Base-by-base conservation (phyloP, 2,888 invertebrate species). In the Mesoligia furuncula region DNA sequence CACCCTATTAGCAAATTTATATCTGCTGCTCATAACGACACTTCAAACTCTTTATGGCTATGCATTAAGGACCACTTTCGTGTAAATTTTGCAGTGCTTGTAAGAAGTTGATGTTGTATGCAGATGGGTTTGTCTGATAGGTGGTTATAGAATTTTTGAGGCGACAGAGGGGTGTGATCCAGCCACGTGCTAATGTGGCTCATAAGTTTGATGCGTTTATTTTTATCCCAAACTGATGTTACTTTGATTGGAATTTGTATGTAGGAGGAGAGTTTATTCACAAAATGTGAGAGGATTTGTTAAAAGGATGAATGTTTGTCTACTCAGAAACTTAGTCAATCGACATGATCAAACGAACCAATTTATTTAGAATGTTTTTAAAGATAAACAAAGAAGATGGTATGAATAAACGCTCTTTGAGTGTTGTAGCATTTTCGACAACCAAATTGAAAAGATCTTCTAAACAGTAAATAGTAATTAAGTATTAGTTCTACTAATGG, bases 121-220 rank as follows among this genome's bases (percentile, higher is more conserved):
- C 91, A 93, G 94, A 95, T 94, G 93, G 92, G 93, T 89, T 91
- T 88, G 89, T 86, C 92, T 90, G 95, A 95, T 95, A 95, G 92
- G 94, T 95, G 93, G 93, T 95, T 94, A 95, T 94, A 91, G 93
- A 94, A 94, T 94, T 95, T 96, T 95, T 95, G 93, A 94, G 92
- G 93, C 91, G 92, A 93, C 93, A 93, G 94, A 93, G 92, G 94
- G 93, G 90, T 90, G 93, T 91, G 94, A 93, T 93, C 92, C 89
- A 90, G 91, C 92, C 93, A 94, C 93, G 95, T 95, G 95, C 91
- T 93, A 93, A 94, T 94, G 92, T 91, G 90, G 85, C 85, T 90
- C 91, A 86, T 85, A 90, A 90, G 89, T 88, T 85, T 90, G 88
- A 85, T 74, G 81, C 79, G 84, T 87, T 86, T 87, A 85, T 87